Percentiles rank a stretch among this genome's conserved stretches.
Conservation (phyloP, 2,888 invertebrate genomes). For the Esperia sulphurella region DNA sequence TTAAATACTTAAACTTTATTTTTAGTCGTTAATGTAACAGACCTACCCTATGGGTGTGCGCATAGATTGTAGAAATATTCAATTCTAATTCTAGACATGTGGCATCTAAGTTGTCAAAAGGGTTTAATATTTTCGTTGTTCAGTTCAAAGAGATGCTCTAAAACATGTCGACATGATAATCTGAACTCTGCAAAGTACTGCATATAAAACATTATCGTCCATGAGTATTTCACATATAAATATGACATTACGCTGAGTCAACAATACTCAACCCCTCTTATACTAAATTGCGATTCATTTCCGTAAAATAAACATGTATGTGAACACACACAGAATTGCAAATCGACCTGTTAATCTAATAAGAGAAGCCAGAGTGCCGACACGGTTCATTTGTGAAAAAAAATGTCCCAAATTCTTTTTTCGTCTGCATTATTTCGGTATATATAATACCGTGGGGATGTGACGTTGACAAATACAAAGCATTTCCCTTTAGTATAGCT, state of each 20-base stretch:
- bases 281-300: constrained; percentile 71
- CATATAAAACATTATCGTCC: constrained; percentile 8
- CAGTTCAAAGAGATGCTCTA: too few relatives aligned
- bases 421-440: constrained; percentile 37
- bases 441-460: constrained; percentile 39
- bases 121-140: too few relatives aligned
- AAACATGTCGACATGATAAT: neutral
- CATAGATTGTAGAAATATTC: too few relatives aligned
- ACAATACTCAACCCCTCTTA: constrained; percentile 53
- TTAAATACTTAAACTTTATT: too few relatives aligned
- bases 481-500: constrained; percentile 62
- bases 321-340: constrained; percentile 73
- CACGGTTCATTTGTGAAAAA: constrained; percentile 75
- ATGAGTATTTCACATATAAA: constrained; percentile 33
- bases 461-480: constrained; percentile 76
- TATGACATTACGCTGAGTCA: constrained; percentile 55
- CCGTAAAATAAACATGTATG: constrained; percentile 76
- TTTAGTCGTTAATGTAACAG: too few relatives aligned
- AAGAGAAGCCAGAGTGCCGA: constrained; percentile 55
- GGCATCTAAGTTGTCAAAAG: too few relatives aligned
- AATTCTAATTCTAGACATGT: too few relatives aligned
- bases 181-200: neutral
- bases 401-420: constrained; percentile 63
- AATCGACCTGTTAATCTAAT: constrained; percentile 79
- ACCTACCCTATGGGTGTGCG: too few relatives aligned